A percentile compares a stretch with the other conserved stretches of the same genome.
Conservation (phyloP, 2,113 vertebrate genomes). For the Tapirus terrestris region DNA sequence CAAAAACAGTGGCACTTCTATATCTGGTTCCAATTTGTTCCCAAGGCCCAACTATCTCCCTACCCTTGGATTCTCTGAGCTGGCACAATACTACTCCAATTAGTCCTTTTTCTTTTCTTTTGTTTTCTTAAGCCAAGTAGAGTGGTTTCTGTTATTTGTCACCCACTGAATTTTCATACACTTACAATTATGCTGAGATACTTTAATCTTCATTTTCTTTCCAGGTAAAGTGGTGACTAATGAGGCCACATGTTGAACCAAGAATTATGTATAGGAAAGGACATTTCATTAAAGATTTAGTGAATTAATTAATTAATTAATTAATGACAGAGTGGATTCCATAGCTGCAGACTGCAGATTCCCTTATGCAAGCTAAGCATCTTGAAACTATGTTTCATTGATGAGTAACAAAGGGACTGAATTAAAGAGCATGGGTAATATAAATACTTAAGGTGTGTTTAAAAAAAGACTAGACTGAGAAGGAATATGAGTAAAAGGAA, state of each 20-base stretch:
- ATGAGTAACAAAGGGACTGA: constrained; percentile 31
- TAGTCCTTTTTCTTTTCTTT: not conserved
- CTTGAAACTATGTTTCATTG: constrained; percentile 37
- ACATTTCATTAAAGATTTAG: constrained; percentile 45
- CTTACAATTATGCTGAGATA: not conserved
- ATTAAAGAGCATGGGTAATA: not conserved
- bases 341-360: not conserved
- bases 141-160: not conserved
- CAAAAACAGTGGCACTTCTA: not conserved
- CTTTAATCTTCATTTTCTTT: constrained; percentile 53
- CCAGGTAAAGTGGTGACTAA: not conserved
- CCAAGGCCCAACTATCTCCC: not conserved
- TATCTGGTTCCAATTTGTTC: constrained; percentile 43
- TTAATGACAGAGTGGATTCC: not conserved
- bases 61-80: not conserved
- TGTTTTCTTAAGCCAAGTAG: constrained; percentile 9
- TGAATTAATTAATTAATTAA: not conserved
- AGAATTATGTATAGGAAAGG: not conserved
- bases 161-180: not conserved
- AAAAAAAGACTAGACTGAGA: constrained; percentile 29
- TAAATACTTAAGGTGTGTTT: constrained; percentile 30
- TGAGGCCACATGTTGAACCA: not conserved
- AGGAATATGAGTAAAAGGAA: not conserved
- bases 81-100: not conserved
- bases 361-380: not conserved